Conservation (phyloP, 2,888 invertebrate species). For the Diabrotica balteata region DNA sequence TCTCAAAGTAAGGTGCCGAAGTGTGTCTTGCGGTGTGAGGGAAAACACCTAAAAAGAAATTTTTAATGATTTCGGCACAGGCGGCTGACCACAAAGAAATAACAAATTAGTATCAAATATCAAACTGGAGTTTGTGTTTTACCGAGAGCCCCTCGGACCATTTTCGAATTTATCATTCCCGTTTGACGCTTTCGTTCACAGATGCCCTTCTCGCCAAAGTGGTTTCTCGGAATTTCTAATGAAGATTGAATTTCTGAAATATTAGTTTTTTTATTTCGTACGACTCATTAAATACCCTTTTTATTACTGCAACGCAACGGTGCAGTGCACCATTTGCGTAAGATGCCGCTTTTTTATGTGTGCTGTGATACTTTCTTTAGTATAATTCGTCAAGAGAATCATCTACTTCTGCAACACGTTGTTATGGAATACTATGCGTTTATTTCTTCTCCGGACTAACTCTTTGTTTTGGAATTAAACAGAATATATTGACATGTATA, state of each 20-base stretch:
- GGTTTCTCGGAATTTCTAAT: constrained; percentile 19
- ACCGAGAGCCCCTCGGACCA: constrained; percentile 30
- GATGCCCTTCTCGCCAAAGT: constrained; percentile 18
- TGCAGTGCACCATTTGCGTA: too few relatives aligned
- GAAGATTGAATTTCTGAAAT: constrained; percentile 16
- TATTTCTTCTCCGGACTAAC: too few relatives aligned
- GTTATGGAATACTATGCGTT: too few relatives aligned
- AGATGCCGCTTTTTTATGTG: too few relatives aligned
- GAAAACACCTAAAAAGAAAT: constrained; percentile 23
- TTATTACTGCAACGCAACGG: too few relatives aligned
- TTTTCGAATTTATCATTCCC: constrained; percentile 32
- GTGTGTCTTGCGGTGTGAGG: constrained; percentile 24
- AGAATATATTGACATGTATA: too few relatives aligned
- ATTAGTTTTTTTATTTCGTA: not conserved
- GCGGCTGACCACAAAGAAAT: constrained; percentile 36
- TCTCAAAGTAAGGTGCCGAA: constrained; percentile 31
- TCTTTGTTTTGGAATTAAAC: too few relatives aligned
- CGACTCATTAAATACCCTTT: not conserved
- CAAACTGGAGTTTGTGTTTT: constrained; percentile 32
- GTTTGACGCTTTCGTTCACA: constrained; percentile 27
- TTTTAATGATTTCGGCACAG: constrained; percentile 32
- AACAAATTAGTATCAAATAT: constrained; percentile 39
- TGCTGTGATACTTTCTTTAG: too few relatives aligned
- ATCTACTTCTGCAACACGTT: too few relatives aligned
- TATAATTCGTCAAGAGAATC: too few relatives aligned